Evolutionary conservation across 1,140 invertebrate genomes (phyloP).

Genomic region (Sinella curviseta): DNA sequence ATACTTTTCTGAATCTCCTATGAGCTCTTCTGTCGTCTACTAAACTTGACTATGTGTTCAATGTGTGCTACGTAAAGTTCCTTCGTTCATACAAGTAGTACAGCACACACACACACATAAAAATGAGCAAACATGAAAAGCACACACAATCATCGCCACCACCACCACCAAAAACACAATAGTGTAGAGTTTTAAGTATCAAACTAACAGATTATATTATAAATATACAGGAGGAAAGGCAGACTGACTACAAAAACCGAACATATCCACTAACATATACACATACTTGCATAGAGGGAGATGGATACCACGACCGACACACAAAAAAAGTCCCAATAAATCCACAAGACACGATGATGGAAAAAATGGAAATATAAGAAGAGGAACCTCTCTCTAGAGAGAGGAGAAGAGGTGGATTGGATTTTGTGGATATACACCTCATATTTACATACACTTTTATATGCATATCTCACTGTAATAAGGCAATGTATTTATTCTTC

Average conservation of each 20-base stretch:
- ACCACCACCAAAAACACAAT: neutral
- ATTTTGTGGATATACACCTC: too few species aligned
- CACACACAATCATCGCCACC: too few species aligned
- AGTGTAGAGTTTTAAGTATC: neutral
- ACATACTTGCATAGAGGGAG: neutral
- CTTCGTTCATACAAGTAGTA: too few species aligned
- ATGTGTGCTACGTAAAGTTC: neutral
- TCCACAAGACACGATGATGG: neutral
- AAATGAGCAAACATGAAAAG: neutral
- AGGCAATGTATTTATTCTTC: too few species aligned
- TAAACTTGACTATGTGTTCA: neutral
- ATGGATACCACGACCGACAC: neutral
- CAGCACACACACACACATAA: too few species aligned
- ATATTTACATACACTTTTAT: too few species aligned
- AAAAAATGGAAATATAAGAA: neutral
- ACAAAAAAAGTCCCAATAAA: neutral
- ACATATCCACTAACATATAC: neutral
- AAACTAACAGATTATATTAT: neutral
- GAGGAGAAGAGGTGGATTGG: too few species aligned
- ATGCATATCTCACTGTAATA: too few species aligned
- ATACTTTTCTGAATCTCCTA: neutral
- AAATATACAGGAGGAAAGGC: neutral
- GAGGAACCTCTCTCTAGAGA: too few species aligned
- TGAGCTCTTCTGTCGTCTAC: too few species aligned
- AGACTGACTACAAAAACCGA: neutral